phyloP scores from a whole-genome alignment of 2,113 vertebrate genomes.

The Malurus cyaneus region DNA sequence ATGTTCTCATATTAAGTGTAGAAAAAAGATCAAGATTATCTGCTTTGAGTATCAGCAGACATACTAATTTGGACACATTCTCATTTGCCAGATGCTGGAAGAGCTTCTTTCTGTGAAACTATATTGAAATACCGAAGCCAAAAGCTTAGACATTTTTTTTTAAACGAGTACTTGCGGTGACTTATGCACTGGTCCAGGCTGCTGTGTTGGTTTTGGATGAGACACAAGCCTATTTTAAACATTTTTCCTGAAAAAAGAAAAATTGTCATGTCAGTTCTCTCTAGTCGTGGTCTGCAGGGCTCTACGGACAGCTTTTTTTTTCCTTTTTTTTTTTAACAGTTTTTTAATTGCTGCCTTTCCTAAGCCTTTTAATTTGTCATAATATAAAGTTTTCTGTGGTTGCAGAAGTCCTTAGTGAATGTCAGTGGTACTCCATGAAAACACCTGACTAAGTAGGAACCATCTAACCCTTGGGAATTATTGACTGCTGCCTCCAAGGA shows the following conservation, averaged over 20 bases:
- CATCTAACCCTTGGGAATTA: constrained; percentile 60
- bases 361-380: constrained; percentile 66
- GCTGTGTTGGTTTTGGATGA: neutral
- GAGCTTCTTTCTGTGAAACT: neutral
- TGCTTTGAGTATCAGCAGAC: neutral
- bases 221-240: constrained; percentile 18
- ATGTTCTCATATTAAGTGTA: neutral
- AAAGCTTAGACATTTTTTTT: neutral
- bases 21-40: constrained; percentile 20
- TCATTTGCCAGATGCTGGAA: constrained; percentile 25
- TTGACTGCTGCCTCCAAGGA: constrained; percentile 61
- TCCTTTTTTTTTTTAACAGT: neutral
- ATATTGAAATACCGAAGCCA: neutral
- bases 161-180: neutral
- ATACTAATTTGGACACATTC: neutral
- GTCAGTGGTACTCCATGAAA: constrained; percentile 60
- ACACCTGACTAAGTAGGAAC: constrained; percentile 66
- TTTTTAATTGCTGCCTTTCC: constrained; percentile 65
- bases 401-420: constrained; percentile 65
- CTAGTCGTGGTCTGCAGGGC: constrained; percentile 37
- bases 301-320: constrained; percentile 29
- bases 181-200: neutral
- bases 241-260: constrained; percentile 10
- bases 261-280: constrained; percentile 46
- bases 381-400: constrained; percentile 62